These are phyloP conservation scores for Limosa lapponica DNA, from an alignment of 2,797 vertebrate species.

Conservation along the genomic window DNA sequence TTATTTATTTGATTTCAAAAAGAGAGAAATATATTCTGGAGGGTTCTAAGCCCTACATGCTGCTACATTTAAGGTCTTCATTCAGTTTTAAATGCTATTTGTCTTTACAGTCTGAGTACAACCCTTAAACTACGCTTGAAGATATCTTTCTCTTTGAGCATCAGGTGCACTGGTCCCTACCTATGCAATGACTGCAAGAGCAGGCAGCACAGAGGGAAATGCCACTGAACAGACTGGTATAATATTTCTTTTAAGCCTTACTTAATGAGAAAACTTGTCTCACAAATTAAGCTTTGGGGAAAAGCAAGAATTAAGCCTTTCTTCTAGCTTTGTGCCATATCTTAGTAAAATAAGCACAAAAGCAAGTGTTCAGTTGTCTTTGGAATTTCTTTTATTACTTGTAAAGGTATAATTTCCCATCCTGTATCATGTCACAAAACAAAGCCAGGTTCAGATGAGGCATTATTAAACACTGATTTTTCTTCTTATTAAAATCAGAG, in stretches of 20 bases:
- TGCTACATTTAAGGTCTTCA: not conserved
- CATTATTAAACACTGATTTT: not conserved
- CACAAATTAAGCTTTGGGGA: not conserved
- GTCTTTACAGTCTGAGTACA: not conserved
- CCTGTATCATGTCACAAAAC: not conserved
- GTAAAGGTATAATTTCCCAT: not conserved
- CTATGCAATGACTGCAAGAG: not conserved
- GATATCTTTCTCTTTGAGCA: not conserved
- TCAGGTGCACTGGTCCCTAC: not conserved
- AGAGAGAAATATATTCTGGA: not conserved
- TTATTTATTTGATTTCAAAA: not conserved
- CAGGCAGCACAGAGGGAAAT: not conserved
- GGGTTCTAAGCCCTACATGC: not conserved
- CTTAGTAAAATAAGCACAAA: not conserved
- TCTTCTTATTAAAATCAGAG: not conserved
- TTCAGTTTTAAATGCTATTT: not conserved
- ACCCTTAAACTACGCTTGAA: not conserved
- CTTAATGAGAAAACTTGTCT: not conserved
- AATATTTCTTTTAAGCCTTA: not conserved
- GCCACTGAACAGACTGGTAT: not conserved
- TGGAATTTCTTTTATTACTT: not conserved
- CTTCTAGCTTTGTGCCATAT: not conserved
- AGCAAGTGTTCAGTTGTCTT: not conserved
- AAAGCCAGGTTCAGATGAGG: not conserved
- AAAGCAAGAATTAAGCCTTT: not conserved